Evolutionary conservation across 2,888 invertebrate genomes (phyloP), one percentile per base, ranked within the genome.

Genomic region (Andrena bicolor): DNA sequence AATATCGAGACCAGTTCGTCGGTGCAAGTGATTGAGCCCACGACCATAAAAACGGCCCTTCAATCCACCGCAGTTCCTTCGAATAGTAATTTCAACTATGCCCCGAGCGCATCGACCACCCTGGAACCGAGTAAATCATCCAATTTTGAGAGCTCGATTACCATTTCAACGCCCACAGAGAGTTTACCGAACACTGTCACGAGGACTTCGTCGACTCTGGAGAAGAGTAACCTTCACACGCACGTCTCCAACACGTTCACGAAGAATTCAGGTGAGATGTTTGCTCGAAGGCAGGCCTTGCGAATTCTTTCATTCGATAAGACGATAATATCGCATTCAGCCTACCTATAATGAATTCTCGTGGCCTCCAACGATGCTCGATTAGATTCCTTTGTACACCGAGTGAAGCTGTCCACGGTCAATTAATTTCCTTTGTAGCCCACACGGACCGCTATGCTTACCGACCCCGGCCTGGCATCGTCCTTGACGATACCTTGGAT

Each of bases 401-500:
- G 26, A 28, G 30, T 1, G 41, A 70, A 49, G 58, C 28, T 56
- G 23, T 53, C 56, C 66, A 80, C 64, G 80, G 58, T 73, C 66
- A 53, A 85, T 73, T 75, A 77, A 75, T 82, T 82, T 76, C 66
- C 81, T 82, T 86, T 85, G 75, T 75, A 87, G 88, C 70, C 53
- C 69, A 86, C 2, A 87, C 86, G 26, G 89, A 89, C 80, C 86
- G 95, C 61, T 94, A 94, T 81, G 95, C 96, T 0, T 97, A 97
- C 92, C 95, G 96, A 32, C 97, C 97, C 0, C 95, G 98, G 10
- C 98, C 98, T 0, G 98, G 98, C 26, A 97, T 98, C 74, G 98
- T 98, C 0, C 94, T 98, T 16, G 98, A 98, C 86, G 98, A 98
- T 91, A 94, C 94, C 28, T 82, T 93, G 66, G 94, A 94, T 80